A percentile compares a stretch with the other conserved stretches of the same genome.
These are phyloP conservation scores for Setipinna tenuifilis DNA, from an alignment of 2,797 vertebrate species.

Conservation along the genomic window DNA sequence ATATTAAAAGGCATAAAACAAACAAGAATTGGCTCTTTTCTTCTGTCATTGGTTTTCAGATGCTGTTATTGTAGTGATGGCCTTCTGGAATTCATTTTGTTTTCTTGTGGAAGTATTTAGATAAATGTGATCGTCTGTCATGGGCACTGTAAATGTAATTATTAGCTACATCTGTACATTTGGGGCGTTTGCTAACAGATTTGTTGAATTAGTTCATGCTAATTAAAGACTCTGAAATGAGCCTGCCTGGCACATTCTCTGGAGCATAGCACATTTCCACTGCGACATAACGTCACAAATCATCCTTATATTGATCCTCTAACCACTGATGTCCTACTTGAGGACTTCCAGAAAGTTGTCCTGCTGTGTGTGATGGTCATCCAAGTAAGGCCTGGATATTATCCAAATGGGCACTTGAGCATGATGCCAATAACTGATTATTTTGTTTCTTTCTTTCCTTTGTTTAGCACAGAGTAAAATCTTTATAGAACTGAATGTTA, in stretches of 20 bases:
- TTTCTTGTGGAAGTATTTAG: neutral
- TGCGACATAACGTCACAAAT: slow-evolving; percentile 5
- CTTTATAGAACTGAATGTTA: too few species aligned
- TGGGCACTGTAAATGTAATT: neutral
- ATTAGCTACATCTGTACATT: slow-evolving; percentile 10
- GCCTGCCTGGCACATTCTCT: neutral
- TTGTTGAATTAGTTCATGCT: slow-evolving; percentile 30
- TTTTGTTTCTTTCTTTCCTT: neutral
- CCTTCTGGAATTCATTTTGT: slow-evolving; percentile 7
- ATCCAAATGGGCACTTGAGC: neutral
- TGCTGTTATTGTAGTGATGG: neutral
- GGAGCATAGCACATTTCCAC: slow-evolving; percentile 11
- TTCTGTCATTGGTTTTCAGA: neutral
- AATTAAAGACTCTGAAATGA: slow-evolving; percentile 20
- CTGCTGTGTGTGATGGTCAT: neutral
- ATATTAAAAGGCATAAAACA: too few species aligned
- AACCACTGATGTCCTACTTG: slow-evolving; percentile 2
- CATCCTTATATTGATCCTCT: neutral
- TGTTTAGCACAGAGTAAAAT: neutral
- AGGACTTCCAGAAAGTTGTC: neutral
- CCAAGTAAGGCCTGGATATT: neutral
- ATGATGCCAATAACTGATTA: neutral
- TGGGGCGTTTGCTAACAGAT: slow-evolving; percentile 19
- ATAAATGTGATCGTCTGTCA: neutral
- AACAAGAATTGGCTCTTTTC: too few species aligned